Evolutionary conservation across 2,888 invertebrate genomes (phyloP).

Genomic region (Cephonodes hylas): DNA sequence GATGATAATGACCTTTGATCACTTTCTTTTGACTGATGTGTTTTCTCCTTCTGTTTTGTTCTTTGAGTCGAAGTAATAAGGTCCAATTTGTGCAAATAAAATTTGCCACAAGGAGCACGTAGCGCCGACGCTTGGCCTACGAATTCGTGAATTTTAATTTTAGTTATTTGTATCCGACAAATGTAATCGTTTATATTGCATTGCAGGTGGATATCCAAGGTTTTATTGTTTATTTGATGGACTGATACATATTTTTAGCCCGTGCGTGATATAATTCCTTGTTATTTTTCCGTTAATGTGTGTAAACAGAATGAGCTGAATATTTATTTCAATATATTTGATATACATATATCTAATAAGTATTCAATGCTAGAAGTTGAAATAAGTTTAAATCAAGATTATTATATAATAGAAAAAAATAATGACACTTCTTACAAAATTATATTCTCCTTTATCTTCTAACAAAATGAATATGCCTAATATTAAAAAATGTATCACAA

Average conservation of each 20-base stretch:
- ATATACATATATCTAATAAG: too few relatives aligned
- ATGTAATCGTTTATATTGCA: constrained; percentile 52
- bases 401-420: constrained; percentile 17
- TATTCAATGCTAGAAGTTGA: too few relatives aligned
- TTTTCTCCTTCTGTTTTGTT: too few relatives aligned
- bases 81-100: background rate
- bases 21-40: too few relatives aligned
- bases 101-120: background rate
- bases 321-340: too few relatives aligned
- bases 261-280: constrained; percentile 29
- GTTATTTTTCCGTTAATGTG: background rate
- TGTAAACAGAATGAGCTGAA: background rate
- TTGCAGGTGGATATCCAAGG: constrained; percentile 61
- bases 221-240: constrained; percentile 58
- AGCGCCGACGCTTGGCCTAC: background rate
- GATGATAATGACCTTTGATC: too few relatives aligned
- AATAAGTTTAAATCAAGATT: too few relatives aligned
- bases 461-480: too few relatives aligned
- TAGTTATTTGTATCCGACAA: constrained; percentile 55
- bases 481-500: constrained; percentile 21
- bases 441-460: too few relatives aligned
- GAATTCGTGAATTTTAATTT: constrained; percentile 47
- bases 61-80: background rate
- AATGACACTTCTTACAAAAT: too few relatives aligned
- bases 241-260: constrained; percentile 58